Conservation (phyloP, 2,797 vertebrate genomes). For the Myotis pilosus region DNA sequence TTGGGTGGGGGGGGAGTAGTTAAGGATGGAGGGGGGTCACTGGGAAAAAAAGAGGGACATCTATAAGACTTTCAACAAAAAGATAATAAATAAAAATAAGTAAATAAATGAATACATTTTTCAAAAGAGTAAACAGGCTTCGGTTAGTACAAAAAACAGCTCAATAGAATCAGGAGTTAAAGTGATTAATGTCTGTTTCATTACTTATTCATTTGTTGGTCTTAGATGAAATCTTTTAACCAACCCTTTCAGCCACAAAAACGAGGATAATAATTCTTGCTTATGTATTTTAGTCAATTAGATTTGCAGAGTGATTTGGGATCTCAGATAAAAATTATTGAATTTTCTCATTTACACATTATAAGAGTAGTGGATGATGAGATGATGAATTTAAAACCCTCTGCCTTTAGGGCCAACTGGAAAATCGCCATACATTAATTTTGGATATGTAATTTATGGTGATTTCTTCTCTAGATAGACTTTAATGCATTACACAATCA, state of each 20-base stretch:
- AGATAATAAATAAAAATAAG: too few species aligned
- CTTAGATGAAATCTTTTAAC: conserved; percentile 27
- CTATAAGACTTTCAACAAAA: too few species aligned
- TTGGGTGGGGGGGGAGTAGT: too few species aligned
- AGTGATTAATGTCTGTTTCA: background rate
- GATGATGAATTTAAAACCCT: conserved; percentile 19
- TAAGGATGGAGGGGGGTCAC: too few species aligned
- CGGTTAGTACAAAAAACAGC: background rate
- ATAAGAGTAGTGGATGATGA: conserved; percentile 18
- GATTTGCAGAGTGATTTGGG: conserved; percentile 47
- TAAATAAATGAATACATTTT: conserved; percentile 11
- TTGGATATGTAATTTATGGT: conserved; percentile 53
- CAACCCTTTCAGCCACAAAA: background rate
- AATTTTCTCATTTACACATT: conserved; percentile 56
- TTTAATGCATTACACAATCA: conserved; percentile 33
- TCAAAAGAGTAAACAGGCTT: background rate
- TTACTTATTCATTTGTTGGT: conserved; percentile 20
- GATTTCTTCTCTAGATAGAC: conserved; percentile 31
- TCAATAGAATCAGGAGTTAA: background rate
- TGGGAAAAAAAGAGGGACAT: too few species aligned
- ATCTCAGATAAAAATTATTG: conserved; percentile 51
- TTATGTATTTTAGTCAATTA: conserved; percentile 44
- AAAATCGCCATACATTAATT: conserved; percentile 60
- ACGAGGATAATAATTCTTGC: conserved; percentile 7
- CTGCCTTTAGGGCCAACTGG: background rate